Evolutionary conservation across 1,140 invertebrate species (phyloP), one percentile per base, ranked within the genome.

Genomic region (Proales similis): DNA sequence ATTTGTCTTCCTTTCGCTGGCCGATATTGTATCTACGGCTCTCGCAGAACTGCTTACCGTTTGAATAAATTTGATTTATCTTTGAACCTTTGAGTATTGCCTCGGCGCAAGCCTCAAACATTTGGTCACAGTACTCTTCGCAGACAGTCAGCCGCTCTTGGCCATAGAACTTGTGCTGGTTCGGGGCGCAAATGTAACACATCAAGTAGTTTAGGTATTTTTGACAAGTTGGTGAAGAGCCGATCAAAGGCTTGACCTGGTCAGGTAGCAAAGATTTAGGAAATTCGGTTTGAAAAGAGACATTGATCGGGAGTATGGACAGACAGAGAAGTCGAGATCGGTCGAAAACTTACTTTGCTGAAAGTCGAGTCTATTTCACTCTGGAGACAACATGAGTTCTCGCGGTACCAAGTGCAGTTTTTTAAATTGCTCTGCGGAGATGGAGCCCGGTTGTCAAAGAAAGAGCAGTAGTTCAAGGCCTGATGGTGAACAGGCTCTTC

Each of bases 131-230:
- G 64, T 74, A 77, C 32, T 70, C 68, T 63, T 70, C 68, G 66
- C 74, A 75, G 2, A 77, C 74, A 1, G 68, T 71, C 49, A 77
- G 43, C 60, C 70, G 68, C 65, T 76, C 74, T 27, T 67, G 65
- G 9, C 65, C 43, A 64, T 77, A 77, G 63, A 74, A 76, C 19
- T 51, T 48, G 63, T 72, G 70, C 65, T 77, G 75, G 46, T 70
- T 68, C 4, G 74, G 75, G 9, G 71, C 69, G 63, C 75, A 77
- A 12, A 77, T 72, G 57, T 77, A 77, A 48, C 75, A 77, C 74
- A 77, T 76, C 2, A 77, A 65, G 64, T 73, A 74, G 65, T 77
- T 77, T 0, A 74, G 69, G 65, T 74, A 75, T 27, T 47, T 67
- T 47, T 72, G 71, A 51, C 75, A 77, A 6, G 68, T 65, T 4